phyloP scores from a whole-genome alignment of 64 coral and sea anemone genomes.

The Astreopora myriophthalma region DNA sequence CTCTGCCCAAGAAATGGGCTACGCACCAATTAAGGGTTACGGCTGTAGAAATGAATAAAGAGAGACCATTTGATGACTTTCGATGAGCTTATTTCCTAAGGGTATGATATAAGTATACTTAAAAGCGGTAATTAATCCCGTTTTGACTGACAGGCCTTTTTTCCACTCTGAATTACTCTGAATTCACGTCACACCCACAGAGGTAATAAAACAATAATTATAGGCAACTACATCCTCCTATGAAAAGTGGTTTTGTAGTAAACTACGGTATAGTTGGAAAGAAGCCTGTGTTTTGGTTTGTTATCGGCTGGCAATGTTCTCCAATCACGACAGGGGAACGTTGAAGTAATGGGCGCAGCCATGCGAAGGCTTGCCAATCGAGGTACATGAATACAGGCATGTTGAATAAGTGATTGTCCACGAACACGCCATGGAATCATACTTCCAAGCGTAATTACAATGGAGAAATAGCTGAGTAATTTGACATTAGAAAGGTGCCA shows the following conservation, averaged over 20 bases:
- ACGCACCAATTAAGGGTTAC: not conserved
- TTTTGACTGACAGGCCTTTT: not conserved
- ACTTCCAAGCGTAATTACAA: too few relatives aligned
- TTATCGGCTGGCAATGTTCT: too few relatives aligned
- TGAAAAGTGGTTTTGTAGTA: not conserved
- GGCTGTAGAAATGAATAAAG: not conserved
- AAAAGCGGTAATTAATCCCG: not conserved
- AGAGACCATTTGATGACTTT: not conserved
- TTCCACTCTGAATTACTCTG: not conserved
- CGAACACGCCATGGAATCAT: not conserved
- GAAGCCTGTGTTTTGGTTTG: too few relatives aligned
- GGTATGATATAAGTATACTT: slow-evolving; percentile 1
- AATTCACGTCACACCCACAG: not conserved
- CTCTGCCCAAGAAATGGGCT: not conserved
- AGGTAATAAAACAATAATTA: not conserved
- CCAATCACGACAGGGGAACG: too few relatives aligned
- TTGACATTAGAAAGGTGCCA: too few relatives aligned
- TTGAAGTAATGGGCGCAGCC: too few relatives aligned
- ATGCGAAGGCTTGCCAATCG: too few relatives aligned
- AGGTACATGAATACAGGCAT: not conserved
- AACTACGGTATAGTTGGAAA: too few relatives aligned
- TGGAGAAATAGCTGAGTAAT: too few relatives aligned
- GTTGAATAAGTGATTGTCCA: not conserved
- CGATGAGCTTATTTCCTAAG: not conserved
- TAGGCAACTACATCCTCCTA: not conserved